phyloP scores from a whole-genome alignment of 1,140 invertebrate genomes.

The Drosophila orena region DNA sequence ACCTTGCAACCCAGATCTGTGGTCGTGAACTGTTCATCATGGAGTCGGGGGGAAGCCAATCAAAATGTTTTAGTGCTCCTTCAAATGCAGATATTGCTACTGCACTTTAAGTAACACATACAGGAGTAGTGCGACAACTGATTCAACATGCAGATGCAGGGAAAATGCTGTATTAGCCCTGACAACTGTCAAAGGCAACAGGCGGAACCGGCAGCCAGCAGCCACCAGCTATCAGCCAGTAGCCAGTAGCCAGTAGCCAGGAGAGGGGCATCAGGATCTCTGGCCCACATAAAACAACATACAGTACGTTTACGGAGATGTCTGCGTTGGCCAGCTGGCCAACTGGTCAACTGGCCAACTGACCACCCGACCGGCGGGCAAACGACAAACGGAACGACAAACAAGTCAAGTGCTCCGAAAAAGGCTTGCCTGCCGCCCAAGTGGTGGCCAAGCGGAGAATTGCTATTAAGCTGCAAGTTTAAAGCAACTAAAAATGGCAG shows the following conservation, averaged over 20 bases:
- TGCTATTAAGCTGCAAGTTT: slow-evolving; percentile 79
- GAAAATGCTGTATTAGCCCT: slow-evolving; percentile 48
- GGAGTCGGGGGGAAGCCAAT: slow-evolving; percentile 18
- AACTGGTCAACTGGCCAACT: slow-evolving; percentile 28
- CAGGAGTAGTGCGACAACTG: slow-evolving; percentile 4
- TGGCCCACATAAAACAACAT: slow-evolving; percentile 45
- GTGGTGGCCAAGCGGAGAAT: slow-evolving; percentile 66
- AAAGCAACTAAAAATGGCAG: slow-evolving; percentile 78
- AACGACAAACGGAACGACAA: slow-evolving; percentile 54
- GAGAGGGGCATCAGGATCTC: slow-evolving; percentile 12
- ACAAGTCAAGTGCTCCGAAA: slow-evolving; percentile 62
- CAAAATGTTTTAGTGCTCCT: slow-evolving; percentile 43
- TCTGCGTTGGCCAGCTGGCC: slow-evolving; percentile 38
- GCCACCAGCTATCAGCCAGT: no score
- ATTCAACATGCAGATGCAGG: slow-evolving; percentile 41
- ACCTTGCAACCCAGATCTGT: slow-evolving; percentile 11
- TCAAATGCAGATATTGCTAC: slow-evolving; percentile 19
- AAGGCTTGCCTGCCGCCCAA: slow-evolving; percentile 10
- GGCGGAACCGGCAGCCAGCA: slow-evolving; percentile 41
- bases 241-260: not conserved
- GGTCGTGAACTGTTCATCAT: slow-evolving; percentile 7
- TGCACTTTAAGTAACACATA: slow-evolving; percentile 48
- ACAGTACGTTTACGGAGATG: slow-evolving; percentile 12
- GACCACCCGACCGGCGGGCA: slow-evolving; percentile 31
- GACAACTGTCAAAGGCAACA: slow-evolving; percentile 66